A percentile compares a stretch with the other conserved stretches of the same genome.
Evolutionary conservation across 1,140 invertebrate species (phyloP).

Genomic region (Ctenoplectra terminalis): DNA sequence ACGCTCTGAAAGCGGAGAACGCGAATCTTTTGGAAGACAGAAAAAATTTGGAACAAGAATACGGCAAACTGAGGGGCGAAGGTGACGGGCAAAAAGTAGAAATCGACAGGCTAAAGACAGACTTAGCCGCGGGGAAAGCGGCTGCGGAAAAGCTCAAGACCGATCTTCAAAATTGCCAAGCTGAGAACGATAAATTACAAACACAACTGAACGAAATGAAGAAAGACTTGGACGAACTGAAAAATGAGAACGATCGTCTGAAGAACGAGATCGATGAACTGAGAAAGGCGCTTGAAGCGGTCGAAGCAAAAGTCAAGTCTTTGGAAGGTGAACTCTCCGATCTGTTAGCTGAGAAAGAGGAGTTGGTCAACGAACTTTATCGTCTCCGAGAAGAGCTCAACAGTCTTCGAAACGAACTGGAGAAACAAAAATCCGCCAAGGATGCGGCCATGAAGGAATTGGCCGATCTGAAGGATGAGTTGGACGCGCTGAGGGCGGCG

Average conservation of each 20-base stretch:
- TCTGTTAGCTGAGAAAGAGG: slow-evolving; percentile 51
- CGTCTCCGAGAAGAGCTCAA: slow-evolving; percentile 44
- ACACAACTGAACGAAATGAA: slow-evolving; percentile 32
- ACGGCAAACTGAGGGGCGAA: slow-evolving; percentile 42
- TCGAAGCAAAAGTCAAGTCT: slow-evolving; percentile 22
- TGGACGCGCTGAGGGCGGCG: slow-evolving; percentile 50
- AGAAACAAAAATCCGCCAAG: slow-evolving; percentile 26
- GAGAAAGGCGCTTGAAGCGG: slow-evolving; percentile 21
- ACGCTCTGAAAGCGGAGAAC: slow-evolving; percentile 49
- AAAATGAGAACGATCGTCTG: slow-evolving; percentile 16
- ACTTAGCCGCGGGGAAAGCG: slow-evolving; percentile 33
- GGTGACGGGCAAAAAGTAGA: slow-evolving; percentile 54
- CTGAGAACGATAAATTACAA: slow-evolving; percentile 53
- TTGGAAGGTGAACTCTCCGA: slow-evolving; percentile 37
- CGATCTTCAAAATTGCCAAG: slow-evolving; percentile 39
- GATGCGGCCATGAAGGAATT: slow-evolving; percentile 51
- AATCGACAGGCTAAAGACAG: slow-evolving; percentile 42
- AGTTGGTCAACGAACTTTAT: slow-evolving; percentile 56
- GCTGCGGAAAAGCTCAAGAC: slow-evolving; percentile 25
- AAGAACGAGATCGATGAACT: slow-evolving; percentile 15
- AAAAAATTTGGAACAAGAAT: slow-evolving; percentile 37
- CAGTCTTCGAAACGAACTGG: slow-evolving; percentile 47
- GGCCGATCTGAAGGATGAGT: slow-evolving; percentile 44
- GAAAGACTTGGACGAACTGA: slow-evolving; percentile 29
- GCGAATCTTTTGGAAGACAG: slow-evolving; percentile 3